Base-by-base conservation (phyloP, 2,888 invertebrate species). In the Timema podura region DNA sequence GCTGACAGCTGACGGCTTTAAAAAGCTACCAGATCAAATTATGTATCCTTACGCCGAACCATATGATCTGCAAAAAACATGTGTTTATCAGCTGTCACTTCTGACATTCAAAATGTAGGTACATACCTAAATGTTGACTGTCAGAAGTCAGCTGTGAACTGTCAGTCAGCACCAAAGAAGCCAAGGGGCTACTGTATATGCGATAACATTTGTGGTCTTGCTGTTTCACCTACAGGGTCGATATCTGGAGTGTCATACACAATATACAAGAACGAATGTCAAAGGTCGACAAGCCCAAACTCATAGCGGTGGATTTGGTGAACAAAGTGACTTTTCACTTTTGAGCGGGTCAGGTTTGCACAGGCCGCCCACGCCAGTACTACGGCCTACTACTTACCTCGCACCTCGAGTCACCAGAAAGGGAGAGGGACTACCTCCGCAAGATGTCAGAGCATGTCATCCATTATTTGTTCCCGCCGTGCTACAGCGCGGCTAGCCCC, bases 391-490 rank as follows among this genome's bases (percentile, higher is more conserved):
- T 10, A 45, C 92, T 92, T 82, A 86, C 90, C 89, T 13, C 87
- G 0, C 92, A 93, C 81, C 82, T 95, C 70, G 86, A 87, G 80
- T 89, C 89, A 11, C 85, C 85, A 73, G 90, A 91, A 59, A 87
- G 86, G 64, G 96, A 96, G 82, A 80, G 91, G 74, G 90, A 93
- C 75, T 95, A 92, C 79, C 81, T 96, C 67, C 84, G 93, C 65
- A 90, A 90, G 79, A 85, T 95, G 68, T 91, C 92, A 78, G 95
- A 96, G 80, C 85, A 93, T 59, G 85, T 93, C 72, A 87, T 96
- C 65, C 89, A 92, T 82, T 88, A 92, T 76, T 82, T 95, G 69
- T 84, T 95, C 80, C 95, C 95, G 10, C 85, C 90, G 71, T 89
- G 91, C 77, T 95, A 95, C 79, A 91, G 91, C 2, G 80, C 90